Evolutionary conservation across 2,113 vertebrate genomes (phyloP).

Genomic region (Mystacornis crossleyi): DNA sequence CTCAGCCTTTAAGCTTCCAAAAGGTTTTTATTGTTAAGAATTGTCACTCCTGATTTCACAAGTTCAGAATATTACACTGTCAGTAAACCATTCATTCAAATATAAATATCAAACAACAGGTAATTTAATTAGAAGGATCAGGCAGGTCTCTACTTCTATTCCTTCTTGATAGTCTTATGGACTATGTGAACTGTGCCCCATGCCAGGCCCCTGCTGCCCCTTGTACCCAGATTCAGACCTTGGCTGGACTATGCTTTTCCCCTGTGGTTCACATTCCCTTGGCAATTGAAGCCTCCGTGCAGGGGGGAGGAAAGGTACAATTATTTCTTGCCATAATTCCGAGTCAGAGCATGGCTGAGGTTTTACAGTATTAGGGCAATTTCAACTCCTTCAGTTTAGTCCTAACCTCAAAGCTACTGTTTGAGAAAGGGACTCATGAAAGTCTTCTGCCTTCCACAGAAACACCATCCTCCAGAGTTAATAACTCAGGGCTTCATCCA

Average conservation of each 20-base stretch:
- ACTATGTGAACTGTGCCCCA: not conserved
- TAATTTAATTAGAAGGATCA: not conserved
- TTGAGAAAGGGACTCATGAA: not conserved
- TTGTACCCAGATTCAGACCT: not conserved
- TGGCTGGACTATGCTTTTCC: not conserved
- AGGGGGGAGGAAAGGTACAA: fast-evolving
- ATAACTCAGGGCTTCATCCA: not conserved
- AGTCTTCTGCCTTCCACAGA: not conserved
- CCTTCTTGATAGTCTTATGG: not conserved
- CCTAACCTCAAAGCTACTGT: not conserved
- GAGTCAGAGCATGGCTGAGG: not conserved
- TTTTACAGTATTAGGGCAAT: not conserved
- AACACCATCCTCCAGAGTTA: not conserved
- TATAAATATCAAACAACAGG: not conserved
- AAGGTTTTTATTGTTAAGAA: not conserved
- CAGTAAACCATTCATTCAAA: not conserved
- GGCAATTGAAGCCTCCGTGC: not conserved
- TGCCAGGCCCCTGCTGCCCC: not conserved
- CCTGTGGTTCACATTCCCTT: not conserved
- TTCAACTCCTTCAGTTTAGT: not conserved
- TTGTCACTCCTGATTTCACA: not conserved
- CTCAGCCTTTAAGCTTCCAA: not conserved
- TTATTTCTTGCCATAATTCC: not conserved
- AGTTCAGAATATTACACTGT: not conserved
- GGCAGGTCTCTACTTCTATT: not conserved